Base-by-base conservation (phyloP, 2,888 invertebrate genomes). In the Lathronympha strigana region DNA sequence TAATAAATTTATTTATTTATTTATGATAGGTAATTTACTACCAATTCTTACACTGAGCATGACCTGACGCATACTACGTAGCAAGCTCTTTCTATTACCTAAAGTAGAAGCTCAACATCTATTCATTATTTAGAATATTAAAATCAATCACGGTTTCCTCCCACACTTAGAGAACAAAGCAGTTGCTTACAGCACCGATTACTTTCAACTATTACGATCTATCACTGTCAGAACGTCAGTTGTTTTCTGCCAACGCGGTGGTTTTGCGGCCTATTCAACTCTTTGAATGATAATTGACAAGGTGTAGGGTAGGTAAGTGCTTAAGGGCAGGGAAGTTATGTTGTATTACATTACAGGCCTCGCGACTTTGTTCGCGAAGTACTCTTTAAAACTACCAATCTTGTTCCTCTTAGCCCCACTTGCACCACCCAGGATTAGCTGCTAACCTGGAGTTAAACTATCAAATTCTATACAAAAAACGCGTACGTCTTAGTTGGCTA, bases 131-230 rank as follows among this genome's bases (percentile, higher is more conserved):
- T 17, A 4, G 21, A 21, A 45, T 21, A 38, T 31, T 19, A 40
- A 25, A 63, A 63, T 57, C 49, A 57, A 63, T 63, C 47, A 50
- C 15, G 23, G 11, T 38, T 55, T 49, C 63, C 49, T 31, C 40
- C 23, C 49, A 55, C 55, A 23, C 25, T 15, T 17, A 17, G 0
- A 28, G 15, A 43, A 43, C 25, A 40, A 55, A 55, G 43, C 28
- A 17, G 28, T 23, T 43, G 25, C 54, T 40, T 25, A 40, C 40
- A 2, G 15, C 49, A 15, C 15, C 25, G 49, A 50, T 50, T 23
- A 40, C 49, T 49, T 40, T 49, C 31, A 63, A 63, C 55, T 50
- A 57, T 33, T 15, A 31, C 63, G 40, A 63, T 63, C 47, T 38
- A 38, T 63, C 63, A 57, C 38, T 57, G 55, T 63, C 63, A 40